Conservation (phyloP, 2,113 vertebrate genomes). For the Bucco capensis region DNA sequence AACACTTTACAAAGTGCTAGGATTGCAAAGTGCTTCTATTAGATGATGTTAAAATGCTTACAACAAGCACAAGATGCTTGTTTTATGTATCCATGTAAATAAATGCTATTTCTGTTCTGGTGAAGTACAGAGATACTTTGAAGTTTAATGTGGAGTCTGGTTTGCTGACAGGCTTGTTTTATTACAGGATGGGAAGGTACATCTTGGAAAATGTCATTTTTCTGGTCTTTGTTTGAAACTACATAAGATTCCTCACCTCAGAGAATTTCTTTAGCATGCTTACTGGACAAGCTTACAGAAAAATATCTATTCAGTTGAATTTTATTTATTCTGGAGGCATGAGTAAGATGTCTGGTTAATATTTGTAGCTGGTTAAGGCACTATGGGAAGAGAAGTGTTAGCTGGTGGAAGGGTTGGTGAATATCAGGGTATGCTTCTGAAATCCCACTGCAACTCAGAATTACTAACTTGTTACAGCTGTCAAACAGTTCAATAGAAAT, state of each 20-base stretch:
- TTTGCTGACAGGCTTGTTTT: background rate
- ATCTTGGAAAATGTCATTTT: background rate
- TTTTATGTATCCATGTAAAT: constrained; percentile 17
- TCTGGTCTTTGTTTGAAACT: constrained; percentile 35
- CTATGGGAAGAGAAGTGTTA: background rate
- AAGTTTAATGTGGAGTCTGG: background rate
- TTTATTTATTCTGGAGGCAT: constrained; percentile 6
- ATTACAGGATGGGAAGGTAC: background rate
- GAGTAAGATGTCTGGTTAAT: background rate
- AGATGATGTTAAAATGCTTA: constrained; percentile 61
- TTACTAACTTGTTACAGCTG: background rate
- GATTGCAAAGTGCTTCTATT: constrained; percentile 63
- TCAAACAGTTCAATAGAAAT: background rate
- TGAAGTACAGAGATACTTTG: background rate
- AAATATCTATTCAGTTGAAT: background rate
- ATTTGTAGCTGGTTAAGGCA: background rate
- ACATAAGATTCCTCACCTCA: background rate
- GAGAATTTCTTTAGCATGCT: background rate
- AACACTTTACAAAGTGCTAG: constrained; percentile 57
- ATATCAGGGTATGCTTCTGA: background rate
- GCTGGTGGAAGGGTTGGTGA: background rate
- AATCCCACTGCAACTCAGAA: background rate
- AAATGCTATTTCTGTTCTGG: background rate
- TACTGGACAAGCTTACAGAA: constrained; percentile 27
- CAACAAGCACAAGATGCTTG: background rate